These are phyloP conservation scores for Pissodes strobi DNA, from an alignment of 1,140 invertebrate species.

Conservation along the genomic window DNA sequence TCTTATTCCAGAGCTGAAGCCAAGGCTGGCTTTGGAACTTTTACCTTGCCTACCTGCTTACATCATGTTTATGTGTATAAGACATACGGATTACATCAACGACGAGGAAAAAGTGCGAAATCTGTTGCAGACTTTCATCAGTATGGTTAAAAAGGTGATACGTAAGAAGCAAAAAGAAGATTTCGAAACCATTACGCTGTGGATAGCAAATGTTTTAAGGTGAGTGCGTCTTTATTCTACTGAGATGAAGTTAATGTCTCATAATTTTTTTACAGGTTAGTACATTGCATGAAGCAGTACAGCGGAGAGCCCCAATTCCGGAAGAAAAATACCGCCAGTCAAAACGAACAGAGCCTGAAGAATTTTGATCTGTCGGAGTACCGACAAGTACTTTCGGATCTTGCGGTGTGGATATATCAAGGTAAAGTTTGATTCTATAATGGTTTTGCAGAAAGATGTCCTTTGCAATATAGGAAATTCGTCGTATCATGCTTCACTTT, in stretches of 20 bases:
- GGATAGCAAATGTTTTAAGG: slow-evolving; percentile 87
- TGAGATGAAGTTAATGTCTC: too few relatives aligned
- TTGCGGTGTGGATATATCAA: slow-evolving; percentile 88
- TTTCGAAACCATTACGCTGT: slow-evolving; percentile 83
- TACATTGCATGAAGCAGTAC: slow-evolving; percentile 95
- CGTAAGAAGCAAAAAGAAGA: slow-evolving; percentile 76
- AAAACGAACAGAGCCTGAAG: slow-evolving; percentile 90
- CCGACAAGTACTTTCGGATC: slow-evolving; percentile 79
- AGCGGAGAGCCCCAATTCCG: slow-evolving; percentile 91
- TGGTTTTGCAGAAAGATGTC: too few relatives aligned
- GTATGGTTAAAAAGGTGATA: slow-evolving; percentile 81
- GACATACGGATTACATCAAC: slow-evolving; percentile 92
- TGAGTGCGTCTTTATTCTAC: too few relatives aligned
- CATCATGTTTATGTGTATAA: slow-evolving; percentile 94
- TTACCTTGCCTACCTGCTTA: slow-evolving; percentile 91
- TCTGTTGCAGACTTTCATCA: slow-evolving; percentile 78
- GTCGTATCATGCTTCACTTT: too few relatives aligned
- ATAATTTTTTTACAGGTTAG: slow-evolving; percentile 70
- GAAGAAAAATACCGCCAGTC: slow-evolving; percentile 83
- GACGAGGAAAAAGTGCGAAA: slow-evolving; percentile 88
- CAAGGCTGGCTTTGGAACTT: slow-evolving; percentile 77
- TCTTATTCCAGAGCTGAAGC: slow-evolving; percentile 76
- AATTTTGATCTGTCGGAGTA: slow-evolving; percentile 95
- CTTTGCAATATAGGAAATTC: too few relatives aligned
- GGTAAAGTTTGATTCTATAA: too few relatives aligned